A percentile compares a stretch with the other conserved stretches of the same genome.
Evolutionary conservation across 2,888 invertebrate genomes (phyloP).

Genomic region (Nesidiocoris tenuis): DNA sequence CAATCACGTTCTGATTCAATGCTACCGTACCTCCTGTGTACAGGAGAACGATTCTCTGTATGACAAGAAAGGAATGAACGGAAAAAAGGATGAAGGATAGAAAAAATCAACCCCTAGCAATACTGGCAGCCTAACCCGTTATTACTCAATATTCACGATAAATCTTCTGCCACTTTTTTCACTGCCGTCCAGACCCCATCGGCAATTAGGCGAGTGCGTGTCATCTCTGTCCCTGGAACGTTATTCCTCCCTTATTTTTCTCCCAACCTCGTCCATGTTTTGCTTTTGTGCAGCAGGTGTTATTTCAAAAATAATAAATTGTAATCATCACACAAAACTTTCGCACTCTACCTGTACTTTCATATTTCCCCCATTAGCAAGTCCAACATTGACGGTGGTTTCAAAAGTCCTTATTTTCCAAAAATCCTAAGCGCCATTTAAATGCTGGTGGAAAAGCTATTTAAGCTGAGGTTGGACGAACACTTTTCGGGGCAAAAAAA

Average conservation of each 20-base stretch:
- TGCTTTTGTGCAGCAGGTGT: too few relatives aligned
- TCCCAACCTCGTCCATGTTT: background rate
- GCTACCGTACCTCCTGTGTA: background rate
- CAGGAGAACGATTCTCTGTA: background rate
- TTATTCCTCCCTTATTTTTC: background rate
- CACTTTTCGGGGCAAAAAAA: too few relatives aligned
- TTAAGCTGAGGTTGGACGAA: too few relatives aligned
- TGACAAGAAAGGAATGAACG: background rate
- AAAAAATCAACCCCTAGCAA: constrained; percentile 21
- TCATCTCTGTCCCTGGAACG: constrained; percentile 10
- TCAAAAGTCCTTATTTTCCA: too few relatives aligned
- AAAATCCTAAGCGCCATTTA: too few relatives aligned
- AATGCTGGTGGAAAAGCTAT: too few relatives aligned
- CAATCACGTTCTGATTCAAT: constrained; percentile 1
- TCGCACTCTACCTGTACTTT: too few relatives aligned
- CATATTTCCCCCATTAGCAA: too few relatives aligned
- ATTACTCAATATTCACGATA: constrained; percentile 34
- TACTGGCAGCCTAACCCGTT: constrained; percentile 24
- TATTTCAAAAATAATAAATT: too few relatives aligned
- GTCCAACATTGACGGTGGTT: too few relatives aligned
- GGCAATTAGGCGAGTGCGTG: constrained; percentile 24
- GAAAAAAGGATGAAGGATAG: background rate
- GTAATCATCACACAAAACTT: too few relatives aligned
- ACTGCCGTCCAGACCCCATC: background rate
- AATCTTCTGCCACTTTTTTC: constrained; percentile 15